Evolutionary conservation across 2,888 invertebrate genomes (phyloP).

Genomic region (Coenonympha arcania): DNA sequence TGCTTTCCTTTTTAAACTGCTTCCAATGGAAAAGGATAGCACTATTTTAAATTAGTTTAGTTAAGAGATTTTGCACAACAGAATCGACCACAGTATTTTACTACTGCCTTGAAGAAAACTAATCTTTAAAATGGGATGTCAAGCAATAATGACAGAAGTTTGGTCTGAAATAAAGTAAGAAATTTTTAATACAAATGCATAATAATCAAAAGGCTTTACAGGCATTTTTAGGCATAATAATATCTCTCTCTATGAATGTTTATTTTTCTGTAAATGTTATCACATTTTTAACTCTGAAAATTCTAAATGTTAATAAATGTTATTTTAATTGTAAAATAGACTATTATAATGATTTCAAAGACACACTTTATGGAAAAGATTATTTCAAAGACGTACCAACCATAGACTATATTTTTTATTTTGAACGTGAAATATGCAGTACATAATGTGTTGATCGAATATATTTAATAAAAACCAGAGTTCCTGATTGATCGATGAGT

Average conservation of each 20-base stretch:
- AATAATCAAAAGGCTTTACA: conserved; percentile 33
- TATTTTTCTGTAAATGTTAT: conserved; percentile 29
- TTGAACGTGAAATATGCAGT: conserved; percentile 20
- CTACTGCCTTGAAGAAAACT: conserved; percentile 39
- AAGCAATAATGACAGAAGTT: conserved; percentile 28
- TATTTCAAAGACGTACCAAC: conserved; percentile 15
- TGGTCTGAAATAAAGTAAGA: conserved; percentile 23
- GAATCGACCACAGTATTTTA: too few species aligned
- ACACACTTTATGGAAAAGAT: conserved; percentile 18
- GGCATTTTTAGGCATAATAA: conserved; percentile 24
- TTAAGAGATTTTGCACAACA: too few species aligned
- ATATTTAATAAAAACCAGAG: conserved; percentile 30
- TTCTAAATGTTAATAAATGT: conserved; percentile 29
- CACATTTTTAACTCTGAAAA: conserved; percentile 28
- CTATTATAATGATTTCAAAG: conserved; percentile 22
- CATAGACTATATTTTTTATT: conserved; percentile 17
- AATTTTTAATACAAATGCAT: conserved; percentile 30
- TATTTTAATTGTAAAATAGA: conserved; percentile 25
- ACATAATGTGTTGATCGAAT: conserved; percentile 20
- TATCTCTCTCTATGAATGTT: conserved; percentile 26
- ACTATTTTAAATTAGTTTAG: too few species aligned
- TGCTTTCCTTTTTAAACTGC: too few species aligned
- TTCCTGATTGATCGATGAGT: conserved; percentile 38
- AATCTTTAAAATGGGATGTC: conserved; percentile 34
- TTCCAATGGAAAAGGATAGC: too few species aligned